These are phyloP conservation scores for Littorina saxatilis DNA, from an alignment of 1,140 invertebrate genomes.

Conservation along the genomic window DNA sequence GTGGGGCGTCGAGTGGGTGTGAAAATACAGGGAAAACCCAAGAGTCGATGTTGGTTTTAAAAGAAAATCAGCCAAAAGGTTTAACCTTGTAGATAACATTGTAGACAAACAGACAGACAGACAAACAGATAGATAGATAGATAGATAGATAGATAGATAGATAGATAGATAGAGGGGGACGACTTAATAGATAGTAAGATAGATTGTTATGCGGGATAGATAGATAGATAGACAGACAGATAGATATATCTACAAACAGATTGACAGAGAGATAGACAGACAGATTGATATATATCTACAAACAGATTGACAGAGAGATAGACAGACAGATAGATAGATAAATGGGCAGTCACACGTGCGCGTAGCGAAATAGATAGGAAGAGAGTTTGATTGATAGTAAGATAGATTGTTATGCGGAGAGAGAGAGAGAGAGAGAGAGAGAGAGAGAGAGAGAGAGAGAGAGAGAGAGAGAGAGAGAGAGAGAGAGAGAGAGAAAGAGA, in stretches of 20 bases:
- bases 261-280: neutral
- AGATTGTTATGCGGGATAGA: neutral
- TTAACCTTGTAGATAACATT: too few relatives aligned
- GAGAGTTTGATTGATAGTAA: neutral
- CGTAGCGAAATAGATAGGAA: constrained; percentile 5
- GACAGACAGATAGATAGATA: neutral
- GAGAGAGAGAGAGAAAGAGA: constrained; percentile 1
- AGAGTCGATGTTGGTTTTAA: too few relatives aligned
- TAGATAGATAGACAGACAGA: neutral
- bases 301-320: neutral
- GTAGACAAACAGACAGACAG: neutral
- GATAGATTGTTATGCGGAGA: neutral
- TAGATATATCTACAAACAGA: neutral
- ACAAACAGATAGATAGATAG: neutral
- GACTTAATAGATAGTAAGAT: neutral
- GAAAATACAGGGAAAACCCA: too few relatives aligned
- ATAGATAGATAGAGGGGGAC: too few relatives aligned
- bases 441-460: constrained; percentile 16
- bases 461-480: constrained; percentile 11
- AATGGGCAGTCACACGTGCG: too few relatives aligned
- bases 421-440: constrained; percentile 29
- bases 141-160: neutral
- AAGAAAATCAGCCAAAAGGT: too few relatives aligned
- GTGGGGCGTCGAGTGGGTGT: too few relatives aligned
- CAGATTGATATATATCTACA: neutral